Evolutionary conservation across 2,113 vertebrate genomes (phyloP).

Genomic region (Urocitellus parryii): DNA sequence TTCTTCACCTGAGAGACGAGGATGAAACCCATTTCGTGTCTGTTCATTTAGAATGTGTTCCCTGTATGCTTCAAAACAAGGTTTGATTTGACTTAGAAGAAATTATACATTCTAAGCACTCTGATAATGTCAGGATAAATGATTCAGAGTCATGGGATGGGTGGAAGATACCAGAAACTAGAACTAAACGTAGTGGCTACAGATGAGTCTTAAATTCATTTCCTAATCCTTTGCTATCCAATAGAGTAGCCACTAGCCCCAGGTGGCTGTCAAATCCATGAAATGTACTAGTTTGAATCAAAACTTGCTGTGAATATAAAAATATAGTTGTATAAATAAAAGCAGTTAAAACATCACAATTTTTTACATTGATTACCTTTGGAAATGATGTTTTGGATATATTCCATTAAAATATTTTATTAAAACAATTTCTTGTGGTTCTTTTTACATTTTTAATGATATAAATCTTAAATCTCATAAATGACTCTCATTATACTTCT

Average conservation of each 20-base stretch:
- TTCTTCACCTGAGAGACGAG: neutral
- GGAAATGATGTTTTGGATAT: neutral
- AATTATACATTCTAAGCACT: neutral
- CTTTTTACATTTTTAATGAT: constrained; percentile 1
- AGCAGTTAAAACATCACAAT: neutral
- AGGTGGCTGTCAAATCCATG: neutral
- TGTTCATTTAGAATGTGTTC: neutral
- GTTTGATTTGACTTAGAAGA: neutral
- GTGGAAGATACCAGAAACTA: neutral
- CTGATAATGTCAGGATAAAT: neutral
- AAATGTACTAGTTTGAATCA: neutral
- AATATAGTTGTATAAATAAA: neutral
- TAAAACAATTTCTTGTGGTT: constrained; percentile 4
- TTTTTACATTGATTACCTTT: constrained; percentile 2
- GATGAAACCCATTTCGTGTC: neutral
- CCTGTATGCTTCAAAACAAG: neutral
- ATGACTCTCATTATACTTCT: neutral
- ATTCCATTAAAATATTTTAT: neutral
- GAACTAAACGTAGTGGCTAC: neutral
- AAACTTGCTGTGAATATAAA: neutral
- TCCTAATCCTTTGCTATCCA: neutral
- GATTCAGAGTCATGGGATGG: neutral
- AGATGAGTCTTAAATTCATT: neutral
- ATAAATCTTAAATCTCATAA: neutral
- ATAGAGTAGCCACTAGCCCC: neutral